These are phyloP conservation scores for Chloebia gouldiae DNA, from an alignment of 2,113 vertebrate species.

Conservation along the genomic window DNA sequence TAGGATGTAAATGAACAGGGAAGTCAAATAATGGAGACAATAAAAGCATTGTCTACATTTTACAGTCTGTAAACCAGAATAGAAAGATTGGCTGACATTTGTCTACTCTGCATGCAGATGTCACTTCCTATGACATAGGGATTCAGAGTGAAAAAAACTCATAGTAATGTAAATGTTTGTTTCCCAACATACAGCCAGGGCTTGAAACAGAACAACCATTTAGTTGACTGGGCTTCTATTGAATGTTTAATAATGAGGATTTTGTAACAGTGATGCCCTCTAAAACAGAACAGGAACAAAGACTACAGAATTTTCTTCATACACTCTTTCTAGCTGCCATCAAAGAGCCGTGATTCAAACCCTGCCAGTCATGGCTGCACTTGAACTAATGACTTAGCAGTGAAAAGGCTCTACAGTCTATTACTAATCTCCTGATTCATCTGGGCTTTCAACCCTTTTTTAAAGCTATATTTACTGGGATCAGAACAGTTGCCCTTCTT, in stretches of 20 bases:
- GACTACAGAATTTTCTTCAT: not conserved
- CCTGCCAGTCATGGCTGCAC: constrained; percentile 20
- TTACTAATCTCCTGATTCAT: constrained; percentile 37
- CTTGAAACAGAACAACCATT: constrained; percentile 4
- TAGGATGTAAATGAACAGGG: not conserved
- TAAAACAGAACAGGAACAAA: constrained; percentile 11
- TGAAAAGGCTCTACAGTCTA: constrained; percentile 27
- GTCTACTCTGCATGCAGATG: not conserved
- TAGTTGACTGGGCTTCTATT: not conserved
- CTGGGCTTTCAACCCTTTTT: constrained; percentile 24
- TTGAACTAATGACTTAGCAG: constrained; percentile 55
- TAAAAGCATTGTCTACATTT: not conserved
- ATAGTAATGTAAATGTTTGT: not conserved
- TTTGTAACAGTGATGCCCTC: not conserved
- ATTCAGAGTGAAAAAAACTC: not conserved
- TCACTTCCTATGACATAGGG: not conserved
- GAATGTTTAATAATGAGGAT: not conserved
- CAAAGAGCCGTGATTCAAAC: constrained; percentile 39
- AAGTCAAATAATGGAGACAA: not conserved
- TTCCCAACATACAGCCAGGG: not conserved
- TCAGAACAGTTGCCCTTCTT: constrained; percentile 14
- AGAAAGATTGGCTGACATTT: not conserved
- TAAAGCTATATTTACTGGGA: constrained; percentile 48
- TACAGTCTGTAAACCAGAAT: not conserved
- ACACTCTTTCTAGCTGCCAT: not conserved